Base-by-base conservation (phyloP, 1,140 invertebrate genomes). In the Drosophila eugracilis region DNA sequence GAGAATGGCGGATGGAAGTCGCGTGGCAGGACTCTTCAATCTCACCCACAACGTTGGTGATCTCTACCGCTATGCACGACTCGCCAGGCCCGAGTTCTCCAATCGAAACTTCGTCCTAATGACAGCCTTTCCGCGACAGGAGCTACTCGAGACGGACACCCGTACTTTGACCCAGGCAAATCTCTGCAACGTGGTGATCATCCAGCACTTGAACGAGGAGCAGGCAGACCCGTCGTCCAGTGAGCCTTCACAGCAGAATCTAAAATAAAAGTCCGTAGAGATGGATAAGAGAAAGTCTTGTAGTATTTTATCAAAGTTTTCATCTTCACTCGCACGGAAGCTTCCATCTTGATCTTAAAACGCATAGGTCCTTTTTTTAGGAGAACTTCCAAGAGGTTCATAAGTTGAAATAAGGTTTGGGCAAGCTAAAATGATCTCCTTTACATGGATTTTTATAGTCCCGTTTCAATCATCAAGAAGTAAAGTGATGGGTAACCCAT, bases 101-200 rank as follows among this genome's bases (percentile, higher is more conserved):
- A 14, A 9, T 1, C 41, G 63, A 2, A 50, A 54, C 10, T 86
- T 86, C 24, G 41, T 67, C 17, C 47, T 86, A 5, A 63, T 86
- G 12, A 88, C 83, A 0, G 17, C 48, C 5, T 86, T 88, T 50
- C 83, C 83, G 1, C 69, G 83, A 0, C 42, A 62, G 10, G 54
- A 70, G 2, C 78, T 86, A 5, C 37, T 21, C 1, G 81, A 86
- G 24, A 19, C 37, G 5, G 81, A 88, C 34, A 10, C n/a, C 2
- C 81, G 77, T 0, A 78, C 74, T 6, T 15, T 86, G 49, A 34
- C 24, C 3, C 59, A 83, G 39, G 70, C 75, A 1, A 58, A 88
- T 50, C 65, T 86, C 2, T 54, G 63, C 10, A 86, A 86, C 45
- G 83, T 86, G 42, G 63, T 86, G 32, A 26, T 86, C 34, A 86